phyloP scores from a whole-genome alignment of 1,140 invertebrate species.

The Aphaenogaster rudis region DNA sequence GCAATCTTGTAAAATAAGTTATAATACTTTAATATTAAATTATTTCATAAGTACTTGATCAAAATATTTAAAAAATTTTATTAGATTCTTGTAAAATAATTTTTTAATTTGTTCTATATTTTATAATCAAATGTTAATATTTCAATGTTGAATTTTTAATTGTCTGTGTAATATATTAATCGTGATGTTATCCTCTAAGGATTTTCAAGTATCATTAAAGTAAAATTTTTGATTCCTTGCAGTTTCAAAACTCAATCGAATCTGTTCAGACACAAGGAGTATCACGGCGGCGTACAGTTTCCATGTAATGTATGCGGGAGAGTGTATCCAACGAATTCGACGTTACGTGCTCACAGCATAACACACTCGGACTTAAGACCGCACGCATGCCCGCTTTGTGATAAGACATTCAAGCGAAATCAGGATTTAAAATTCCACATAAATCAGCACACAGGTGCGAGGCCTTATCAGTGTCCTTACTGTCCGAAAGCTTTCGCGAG shows the following conservation, averaged over 20 bases:
- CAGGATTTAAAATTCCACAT: slow-evolving; percentile 93
- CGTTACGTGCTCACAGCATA: slow-evolving; percentile 90
- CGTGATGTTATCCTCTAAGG: background rate
- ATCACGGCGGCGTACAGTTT: slow-evolving; percentile 89
- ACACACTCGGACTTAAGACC: slow-evolving; percentile 91
- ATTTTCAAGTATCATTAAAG: slow-evolving; percentile 9
- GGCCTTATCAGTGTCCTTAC: slow-evolving; percentile 93
- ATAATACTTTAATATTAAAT: slow-evolving; percentile 25
- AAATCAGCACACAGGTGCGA: slow-evolving; percentile 93
- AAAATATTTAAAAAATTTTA: slow-evolving; percentile 13
- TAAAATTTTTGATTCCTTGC: slow-evolving; percentile 73
- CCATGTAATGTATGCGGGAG: slow-evolving; percentile 90
- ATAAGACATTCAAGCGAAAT: slow-evolving; percentile 92
- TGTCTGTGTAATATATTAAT: background rate
- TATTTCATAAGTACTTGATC: background rate
- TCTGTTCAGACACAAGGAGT: slow-evolving; percentile 90
- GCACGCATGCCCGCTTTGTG: slow-evolving; percentile 90
- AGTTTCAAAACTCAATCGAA: slow-evolving; percentile 91
- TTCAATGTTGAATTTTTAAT: slow-evolving; percentile 1
- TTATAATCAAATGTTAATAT: slow-evolving; percentile 13
- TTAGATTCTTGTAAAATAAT: background rate
- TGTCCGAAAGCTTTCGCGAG: slow-evolving; percentile 93
- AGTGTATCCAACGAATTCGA: slow-evolving; percentile 91
- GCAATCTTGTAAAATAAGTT: background rate
- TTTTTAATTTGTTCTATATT: slow-evolving; percentile 4